Evolutionary conservation across 30 jellyfish, hydroid and myxozoan genomes (phyloP).

Genomic region (Aurelia sp.): DNA sequence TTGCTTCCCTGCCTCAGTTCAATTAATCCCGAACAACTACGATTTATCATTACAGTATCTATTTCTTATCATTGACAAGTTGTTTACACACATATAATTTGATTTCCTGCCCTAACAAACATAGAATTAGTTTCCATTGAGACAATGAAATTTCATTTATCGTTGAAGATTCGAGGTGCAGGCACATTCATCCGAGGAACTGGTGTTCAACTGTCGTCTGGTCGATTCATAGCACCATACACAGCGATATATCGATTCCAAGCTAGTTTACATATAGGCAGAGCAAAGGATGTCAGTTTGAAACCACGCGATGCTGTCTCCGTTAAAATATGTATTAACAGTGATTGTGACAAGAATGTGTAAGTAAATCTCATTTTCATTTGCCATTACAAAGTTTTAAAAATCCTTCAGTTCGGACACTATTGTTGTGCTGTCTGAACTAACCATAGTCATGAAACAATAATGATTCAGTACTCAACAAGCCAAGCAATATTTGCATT

Average conservation of each 20-base stretch:
- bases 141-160: neutral
- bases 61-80: neutral
- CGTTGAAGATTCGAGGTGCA: slow-evolving; percentile 36
- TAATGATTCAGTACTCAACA: too few species aligned
- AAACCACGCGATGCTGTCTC: slow-evolving; percentile 72
- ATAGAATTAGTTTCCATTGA: neutral
- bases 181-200: slow-evolving; percentile 85
- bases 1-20: too few species aligned
- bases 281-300: slow-evolving; percentile 75
- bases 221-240: slow-evolving; percentile 75
- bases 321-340: slow-evolving; percentile 68
- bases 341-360: slow-evolving; percentile 75
- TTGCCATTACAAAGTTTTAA: neutral
- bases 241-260: slow-evolving; percentile 84
- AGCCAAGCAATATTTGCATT: too few species aligned
- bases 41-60: neutral
- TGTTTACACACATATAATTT: too few species aligned
- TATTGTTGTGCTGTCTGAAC: too few species aligned
- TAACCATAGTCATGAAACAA: too few species aligned
- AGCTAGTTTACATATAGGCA: slow-evolving; percentile 64
- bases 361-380: slow-evolving; percentile 7
- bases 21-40: too few species aligned
- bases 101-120: too few species aligned
- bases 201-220: slow-evolving; percentile 61
- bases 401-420: too few species aligned